Base-by-base conservation (phyloP, 2,888 invertebrate species). In the Fragum sueziense region DNA sequence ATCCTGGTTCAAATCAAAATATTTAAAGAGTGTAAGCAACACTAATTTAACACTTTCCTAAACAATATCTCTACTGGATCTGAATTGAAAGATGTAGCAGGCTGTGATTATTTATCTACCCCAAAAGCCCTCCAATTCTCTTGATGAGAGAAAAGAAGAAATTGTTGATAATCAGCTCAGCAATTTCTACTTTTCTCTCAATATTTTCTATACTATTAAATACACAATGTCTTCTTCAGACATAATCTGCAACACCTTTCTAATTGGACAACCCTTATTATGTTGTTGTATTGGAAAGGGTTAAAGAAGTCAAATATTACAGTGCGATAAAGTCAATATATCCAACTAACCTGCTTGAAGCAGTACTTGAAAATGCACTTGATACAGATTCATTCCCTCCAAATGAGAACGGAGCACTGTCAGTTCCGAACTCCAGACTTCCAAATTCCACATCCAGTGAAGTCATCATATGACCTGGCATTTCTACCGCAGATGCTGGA, bases 401-500 rank as follows among this genome's bases (percentile, higher is more conserved):
- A 87, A 92, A 91, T 59, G 89, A 87, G 82, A 91, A 91, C 11
- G 89, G 84, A 29, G 89, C 85, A 14, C 87, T 85, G n/a, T 91
- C 91, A n/a, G 91, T 76, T 27, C 91, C 91, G 88, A 92, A 92
- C 72, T 97, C 97, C 87, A 98, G 94, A 2, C 96, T 97, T 29
- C 98, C 98, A 94, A 98, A 98, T 94, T 98, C 98, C 85, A 98
- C 97, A 94, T 98, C 98, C 87, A 98, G 95, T 85, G 95, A 95
- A 79, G 95, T 95, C 90, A 95, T 96, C 76, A 96, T 95, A 90
- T 97, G 97, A 83, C 97, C 98, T 0, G 98, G 98, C 98, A 98
- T 98, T 94, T 98, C 98, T 52, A 99, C 98, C 29, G 98, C 98
- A 76, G 96, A 96, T 71, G 97, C 95, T 57, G 98, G 98, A 91